Evolutionary conservation across 2,888 invertebrate species (phyloP).

Genomic region (Sisyra terminalis): DNA sequence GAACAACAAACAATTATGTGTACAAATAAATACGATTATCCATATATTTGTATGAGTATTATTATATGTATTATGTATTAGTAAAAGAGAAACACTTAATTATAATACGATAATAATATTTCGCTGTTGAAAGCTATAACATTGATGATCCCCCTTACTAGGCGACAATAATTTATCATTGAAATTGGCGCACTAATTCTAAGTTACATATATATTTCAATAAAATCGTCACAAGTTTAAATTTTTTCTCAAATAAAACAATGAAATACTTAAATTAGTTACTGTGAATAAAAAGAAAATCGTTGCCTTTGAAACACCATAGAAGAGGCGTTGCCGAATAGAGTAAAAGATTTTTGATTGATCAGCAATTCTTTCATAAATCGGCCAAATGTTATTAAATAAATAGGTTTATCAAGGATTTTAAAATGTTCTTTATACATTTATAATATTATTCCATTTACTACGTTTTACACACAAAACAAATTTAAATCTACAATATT

Average conservation of each 20-base stretch:
- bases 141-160: constrained; percentile 8
- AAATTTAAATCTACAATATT: too few species aligned
- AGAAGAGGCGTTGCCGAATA: constrained; percentile 1
- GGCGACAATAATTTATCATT: constrained; percentile 1
- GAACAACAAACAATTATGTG: too few species aligned
- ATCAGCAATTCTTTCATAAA: constrained; percentile 29
- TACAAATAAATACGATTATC: too few species aligned
- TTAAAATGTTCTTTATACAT: too few species aligned
- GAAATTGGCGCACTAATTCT: background rate
- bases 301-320: too few species aligned
- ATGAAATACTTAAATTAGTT: background rate
- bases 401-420: too few species aligned
- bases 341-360: constrained; percentile 23
- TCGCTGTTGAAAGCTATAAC: background rate
- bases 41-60: background rate
- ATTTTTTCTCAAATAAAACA: background rate
- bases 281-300: too few species aligned
- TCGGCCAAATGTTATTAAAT: background rate
- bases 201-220: background rate
- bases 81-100: too few species aligned
- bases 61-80: background rate
- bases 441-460: too few species aligned
- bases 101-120: constrained; percentile 1
- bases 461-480: too few species aligned
- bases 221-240: background rate